Conservation (phyloP, 2,888 invertebrate species). For the Camptogramma bilineatum region DNA sequence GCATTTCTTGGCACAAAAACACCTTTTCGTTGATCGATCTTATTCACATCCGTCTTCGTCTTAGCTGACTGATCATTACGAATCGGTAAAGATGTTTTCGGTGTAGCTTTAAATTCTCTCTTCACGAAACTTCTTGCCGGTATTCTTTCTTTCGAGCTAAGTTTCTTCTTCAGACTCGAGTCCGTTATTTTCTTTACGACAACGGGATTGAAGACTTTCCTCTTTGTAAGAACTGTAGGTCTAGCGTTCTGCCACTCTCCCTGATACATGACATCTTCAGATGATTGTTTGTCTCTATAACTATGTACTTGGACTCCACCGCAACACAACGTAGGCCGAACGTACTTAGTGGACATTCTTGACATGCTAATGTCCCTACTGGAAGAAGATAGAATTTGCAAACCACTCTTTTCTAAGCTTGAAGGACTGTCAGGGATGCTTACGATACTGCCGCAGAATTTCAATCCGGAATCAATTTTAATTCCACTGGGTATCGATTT, state of each 20-base stretch:
- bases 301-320: slow-evolving; percentile 75
- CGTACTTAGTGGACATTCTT: slow-evolving; percentile 38
- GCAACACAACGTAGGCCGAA: slow-evolving; percentile 58
- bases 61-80: slow-evolving; percentile 4
- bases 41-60: slow-evolving; percentile 7
- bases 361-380: slow-evolving; percentile 13
- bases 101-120: slow-evolving; percentile 6
- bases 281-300: slow-evolving; percentile 64
- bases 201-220: slow-evolving; percentile 46
- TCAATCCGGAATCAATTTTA: slow-evolving; percentile 59
- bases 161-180: slow-evolving; percentile 43
- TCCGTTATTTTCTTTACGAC: slow-evolving; percentile 46
- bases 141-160: slow-evolving; percentile 42
- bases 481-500: slow-evolving; percentile 25
- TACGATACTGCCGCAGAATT: slow-evolving; percentile 46
- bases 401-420: slow-evolving; percentile 15
- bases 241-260: slow-evolving; percentile 70
- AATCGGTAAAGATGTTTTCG: slow-evolving; percentile 5
- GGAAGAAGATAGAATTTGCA: slow-evolving; percentile 16
- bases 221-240: slow-evolving; percentile 50
- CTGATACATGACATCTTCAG: slow-evolving; percentile 75
- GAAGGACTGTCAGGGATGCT: slow-evolving; percentile 22
- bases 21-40: slow-evolving; percentile 2
- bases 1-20: slow-evolving; percentile 7
- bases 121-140: slow-evolving; percentile 11